Conservation (phyloP, 2,113 vertebrate species). For the mouse (Mus musculus) region GRCm39 chr16:48323001-48323500, state of each 20-base stretch:
- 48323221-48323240: background rate
- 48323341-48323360: background rate
- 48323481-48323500: background rate
- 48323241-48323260: background rate
- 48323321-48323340: background rate
- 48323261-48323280: background rate
- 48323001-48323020: background rate
- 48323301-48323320: constrained; percentile 9
- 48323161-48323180: background rate
- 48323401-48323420: background rate
- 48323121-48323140: background rate
- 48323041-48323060: background rate
- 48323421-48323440: constrained; percentile 40
- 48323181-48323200: constrained; percentile 10
- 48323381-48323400: constrained; percentile 52
- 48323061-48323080: background rate
- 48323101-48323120: background rate
- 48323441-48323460: constrained; percentile 35
- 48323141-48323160: background rate
- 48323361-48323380: constrained; percentile 9
- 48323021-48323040: background rate
- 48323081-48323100: constrained; percentile 25
- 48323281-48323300: constrained; percentile 23
- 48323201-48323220: background rate
- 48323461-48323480: constrained; percentile 27